Conservation (phyloP, 2,113 vertebrate genomes). For the Engraulis encrasicolus region DNA sequence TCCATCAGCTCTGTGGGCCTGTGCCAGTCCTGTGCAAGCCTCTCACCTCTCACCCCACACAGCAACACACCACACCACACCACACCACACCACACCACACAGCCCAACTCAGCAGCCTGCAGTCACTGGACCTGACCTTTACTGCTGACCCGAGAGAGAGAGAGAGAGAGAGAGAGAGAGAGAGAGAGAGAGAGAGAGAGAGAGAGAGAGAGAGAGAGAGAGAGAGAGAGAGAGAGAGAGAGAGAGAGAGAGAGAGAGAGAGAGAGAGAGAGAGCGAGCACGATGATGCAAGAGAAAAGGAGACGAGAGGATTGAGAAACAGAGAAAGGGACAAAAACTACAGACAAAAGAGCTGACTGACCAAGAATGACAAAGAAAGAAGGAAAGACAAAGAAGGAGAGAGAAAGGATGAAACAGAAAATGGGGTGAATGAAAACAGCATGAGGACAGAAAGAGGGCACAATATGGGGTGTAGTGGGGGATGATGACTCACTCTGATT, state of each 20-base stretch:
- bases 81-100: no score
- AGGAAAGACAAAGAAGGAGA: background rate
- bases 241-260: background rate
- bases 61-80: no score
- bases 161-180: no score
- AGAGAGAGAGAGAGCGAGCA: background rate
- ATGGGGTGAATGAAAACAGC: background rate
- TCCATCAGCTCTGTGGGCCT: background rate
- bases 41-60: background rate
- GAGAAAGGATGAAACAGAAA: background rate
- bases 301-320: background rate
- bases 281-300: no score
- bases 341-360: background rate
- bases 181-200: background rate
- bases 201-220: background rate
- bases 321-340: no score
- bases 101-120: no score
- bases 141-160: no score
- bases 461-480: background rate
- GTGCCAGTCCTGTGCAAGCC: background rate
- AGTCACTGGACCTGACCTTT: no score
- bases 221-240: background rate
- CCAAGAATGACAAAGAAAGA: no score
- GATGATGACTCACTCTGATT: slow-evolving; percentile 67
- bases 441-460: background rate